These are phyloP conservation scores for Umimayanthus chanpuru DNA, from an alignment of 92 coral and sea anemone species.

Conservation along the genomic window DNA sequence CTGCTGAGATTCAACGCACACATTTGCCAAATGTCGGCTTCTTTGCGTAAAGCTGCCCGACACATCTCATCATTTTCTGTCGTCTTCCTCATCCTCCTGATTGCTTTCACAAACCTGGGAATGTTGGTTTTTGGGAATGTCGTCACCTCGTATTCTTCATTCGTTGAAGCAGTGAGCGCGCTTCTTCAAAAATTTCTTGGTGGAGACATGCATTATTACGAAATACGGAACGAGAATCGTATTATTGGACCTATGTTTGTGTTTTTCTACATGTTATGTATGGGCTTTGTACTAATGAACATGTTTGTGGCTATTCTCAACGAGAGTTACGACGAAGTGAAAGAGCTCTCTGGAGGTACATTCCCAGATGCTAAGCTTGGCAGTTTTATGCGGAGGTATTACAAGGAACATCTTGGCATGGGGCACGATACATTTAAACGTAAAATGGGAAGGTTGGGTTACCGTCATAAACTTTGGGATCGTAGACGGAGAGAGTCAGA, in stretches of 20 bases:
- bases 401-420: constrained; percentile 45
- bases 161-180: constrained; percentile 63
- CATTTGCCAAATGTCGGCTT: constrained; percentile 87
- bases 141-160: constrained; percentile 56
- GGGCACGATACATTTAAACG: constrained; percentile 64
- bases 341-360: constrained; percentile 74
- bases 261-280: constrained; percentile 71
- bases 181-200: constrained; percentile 82
- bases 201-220: constrained; percentile 64
- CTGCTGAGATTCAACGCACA: constrained; percentile 84
- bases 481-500: constrained; percentile 49
- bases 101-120: constrained; percentile 71
- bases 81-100: constrained; percentile 67
- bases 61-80: constrained; percentile 67
- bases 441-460: constrained; percentile 71
- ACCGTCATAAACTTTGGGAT: constrained; percentile 61
- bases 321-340: constrained; percentile 79
- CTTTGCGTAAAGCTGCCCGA: constrained; percentile 61
- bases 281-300: constrained; percentile 79
- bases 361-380: constrained; percentile 85
- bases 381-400: constrained; percentile 68
- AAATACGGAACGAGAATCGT: constrained; percentile 59
- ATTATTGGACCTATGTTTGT: constrained; percentile 74
- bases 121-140: constrained; percentile 68
- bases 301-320: constrained; percentile 89